A percentile compares a stretch with the other conserved stretches of the same genome.
Conservation (phyloP, 2,888 invertebrate species). For the Lagria hirta region DNA sequence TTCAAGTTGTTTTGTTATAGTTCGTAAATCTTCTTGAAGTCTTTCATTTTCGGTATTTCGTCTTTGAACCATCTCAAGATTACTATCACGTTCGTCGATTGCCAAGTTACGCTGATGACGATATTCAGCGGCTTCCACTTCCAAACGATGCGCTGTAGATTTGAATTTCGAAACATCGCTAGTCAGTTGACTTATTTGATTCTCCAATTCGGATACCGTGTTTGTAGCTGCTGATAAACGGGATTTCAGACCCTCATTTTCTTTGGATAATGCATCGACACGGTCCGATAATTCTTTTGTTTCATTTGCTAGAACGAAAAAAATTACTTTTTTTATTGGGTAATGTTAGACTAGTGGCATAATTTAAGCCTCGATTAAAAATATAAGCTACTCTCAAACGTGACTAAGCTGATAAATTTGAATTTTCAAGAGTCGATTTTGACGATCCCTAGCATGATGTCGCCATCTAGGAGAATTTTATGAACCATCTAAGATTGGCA, state of each 20-base stretch:
- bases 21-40: constrained; percentile 67
- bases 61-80: constrained; percentile 70
- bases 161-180: constrained; percentile 66
- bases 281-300: constrained; percentile 59
- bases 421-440: too few relatives aligned
- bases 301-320: constrained; percentile 63
- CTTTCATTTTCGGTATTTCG: constrained; percentile 73
- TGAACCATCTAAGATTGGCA: too few relatives aligned
- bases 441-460: too few relatives aligned
- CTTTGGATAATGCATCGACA: constrained; percentile 60
- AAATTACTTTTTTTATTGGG: too few relatives aligned
- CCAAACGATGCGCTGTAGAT: constrained; percentile 63
- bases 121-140: constrained; percentile 66
- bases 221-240: constrained; percentile 65
- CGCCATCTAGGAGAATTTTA: too few relatives aligned
- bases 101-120: constrained; percentile 71
- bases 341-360: not conserved
- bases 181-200: constrained; percentile 64
- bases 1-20: constrained; percentile 73
- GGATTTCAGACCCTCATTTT: constrained; percentile 64
- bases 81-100: constrained; percentile 73
- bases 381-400: too few relatives aligned
- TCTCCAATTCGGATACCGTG: constrained; percentile 65
- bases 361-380: not conserved
- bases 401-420: too few relatives aligned